Conservation (phyloP, 2,113 vertebrate species). For the Anhinga anhinga region DNA sequence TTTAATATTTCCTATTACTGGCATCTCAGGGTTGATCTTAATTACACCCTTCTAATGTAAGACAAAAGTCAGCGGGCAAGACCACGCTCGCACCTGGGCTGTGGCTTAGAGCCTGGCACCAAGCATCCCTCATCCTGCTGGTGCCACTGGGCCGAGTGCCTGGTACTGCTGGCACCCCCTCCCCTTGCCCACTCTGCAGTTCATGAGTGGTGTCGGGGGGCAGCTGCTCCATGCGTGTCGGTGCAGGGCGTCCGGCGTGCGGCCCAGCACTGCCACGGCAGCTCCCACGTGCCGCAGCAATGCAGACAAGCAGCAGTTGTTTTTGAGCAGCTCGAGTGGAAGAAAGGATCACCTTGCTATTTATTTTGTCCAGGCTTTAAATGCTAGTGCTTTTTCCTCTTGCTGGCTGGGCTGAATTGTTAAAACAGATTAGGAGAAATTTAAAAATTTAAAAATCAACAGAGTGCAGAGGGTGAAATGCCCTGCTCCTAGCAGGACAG, state of each 20-base stretch:
- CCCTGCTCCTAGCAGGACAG: not conserved
- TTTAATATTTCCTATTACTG: slow-evolving; percentile 63
- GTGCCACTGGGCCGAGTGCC: not conserved
- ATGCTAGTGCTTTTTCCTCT: not conserved
- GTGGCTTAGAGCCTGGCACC: not conserved
- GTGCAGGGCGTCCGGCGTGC: accelerated
- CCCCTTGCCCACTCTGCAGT: not conserved
- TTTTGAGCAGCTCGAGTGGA: not conserved
- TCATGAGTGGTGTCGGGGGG: accelerated
- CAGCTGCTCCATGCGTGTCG: accelerated
- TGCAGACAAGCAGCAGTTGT: not conserved
- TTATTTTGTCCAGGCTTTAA: not conserved
- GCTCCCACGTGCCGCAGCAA: not conserved
- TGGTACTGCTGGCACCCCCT: not conserved
- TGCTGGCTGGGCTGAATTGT: not conserved
- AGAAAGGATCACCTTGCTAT: not conserved
- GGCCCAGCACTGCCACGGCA: accelerated
- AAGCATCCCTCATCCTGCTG: not conserved
- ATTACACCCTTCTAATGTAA: slow-evolving; percentile 33
- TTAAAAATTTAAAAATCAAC: not conserved
- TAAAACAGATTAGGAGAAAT: not conserved
- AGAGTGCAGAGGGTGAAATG: not conserved
- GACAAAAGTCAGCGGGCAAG: not conserved
- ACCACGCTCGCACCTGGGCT: not conserved
- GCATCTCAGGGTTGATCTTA: slow-evolving; percentile 50